Conservation (phyloP, 2,797 vertebrate genomes). For the Coccyzus lansbergi region DNA sequence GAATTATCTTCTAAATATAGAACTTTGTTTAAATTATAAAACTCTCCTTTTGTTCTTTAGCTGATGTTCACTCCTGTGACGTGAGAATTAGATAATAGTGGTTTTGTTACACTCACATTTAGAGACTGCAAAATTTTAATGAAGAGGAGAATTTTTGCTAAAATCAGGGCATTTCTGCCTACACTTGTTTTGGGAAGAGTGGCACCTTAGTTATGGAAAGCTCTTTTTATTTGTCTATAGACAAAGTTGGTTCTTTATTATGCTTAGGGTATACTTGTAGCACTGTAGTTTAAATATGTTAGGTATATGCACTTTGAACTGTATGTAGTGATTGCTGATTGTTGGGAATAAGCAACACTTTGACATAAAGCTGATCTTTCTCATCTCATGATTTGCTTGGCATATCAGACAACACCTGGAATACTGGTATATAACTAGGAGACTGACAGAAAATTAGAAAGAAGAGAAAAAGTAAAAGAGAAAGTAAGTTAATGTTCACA, state of each 20-base stretch:
- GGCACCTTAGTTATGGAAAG: background rate
- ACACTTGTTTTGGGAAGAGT: background rate
- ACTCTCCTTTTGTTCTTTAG: background rate
- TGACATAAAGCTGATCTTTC: background rate
- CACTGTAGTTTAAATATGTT: background rate
- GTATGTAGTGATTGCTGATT: background rate
- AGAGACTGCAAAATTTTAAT: background rate
- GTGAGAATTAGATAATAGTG: background rate
- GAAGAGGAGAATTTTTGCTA: background rate
- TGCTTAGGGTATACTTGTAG: background rate
- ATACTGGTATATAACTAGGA: background rate
- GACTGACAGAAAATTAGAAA: too few relatives aligned
- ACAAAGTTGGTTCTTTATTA: background rate
- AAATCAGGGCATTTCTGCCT: background rate
- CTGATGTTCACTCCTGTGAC: background rate
- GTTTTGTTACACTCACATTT: background rate
- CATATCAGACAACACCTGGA: background rate
- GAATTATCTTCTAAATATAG: background rate
- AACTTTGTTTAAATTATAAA: background rate
- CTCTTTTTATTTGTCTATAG: background rate
- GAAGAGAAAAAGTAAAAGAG: too few relatives aligned
- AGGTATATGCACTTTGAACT: background rate
- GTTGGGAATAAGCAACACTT: background rate
- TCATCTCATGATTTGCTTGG: background rate
- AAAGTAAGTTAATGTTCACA: background rate